Evolutionary conservation across 2,113 vertebrate species (phyloP), one percentile per base, ranked within the genome.

Genomic region (Ochotona curzoniae): DNA sequence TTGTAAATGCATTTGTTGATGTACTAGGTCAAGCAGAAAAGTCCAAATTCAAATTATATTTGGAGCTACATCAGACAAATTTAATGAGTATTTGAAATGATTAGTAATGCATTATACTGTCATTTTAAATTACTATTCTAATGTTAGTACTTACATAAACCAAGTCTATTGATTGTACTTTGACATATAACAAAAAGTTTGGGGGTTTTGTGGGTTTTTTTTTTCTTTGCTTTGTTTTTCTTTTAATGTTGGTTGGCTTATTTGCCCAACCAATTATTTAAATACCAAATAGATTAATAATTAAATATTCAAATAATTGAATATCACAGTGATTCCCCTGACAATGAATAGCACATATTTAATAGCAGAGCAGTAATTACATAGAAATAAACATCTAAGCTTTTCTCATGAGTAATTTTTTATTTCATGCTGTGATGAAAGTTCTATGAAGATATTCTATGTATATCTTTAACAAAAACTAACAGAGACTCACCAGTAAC

Each of bases 231-330:
- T 94, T 86, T 49, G 7, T 74, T 90, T 82, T 25, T 69, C 18
- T 57, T 94, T 87, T 44, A 32, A 79, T 71, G 64, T 61, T 32
- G 1, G 0, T 63, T 92, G 38, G 2, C 7, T 89, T 96, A 78
- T 79, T 79, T 83, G 84, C 13, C n/a, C 57, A 79, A 92, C 1
- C 80, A 90, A 75, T 90, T 80, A 87, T 47, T 57, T 91, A 75
- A 94, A 93, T 94, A 94, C 92, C 83, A 96, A 95, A 90, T 44
- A 67, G 63, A 78, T 81, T 63, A 87, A 90, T 70, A 93, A 81
- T 63, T 80, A 25, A 93, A 70, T 76, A 78, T 66, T 94, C 26
- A 85, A 75, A 63, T 61, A 87, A 69, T 30, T 83, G 51, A 94
- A 89, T 90, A 95, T 89, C 74, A 90, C 11, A 83, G 61, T 91